Percentiles rank a stretch among this genome's conserved stretches.
Evolutionary conservation across 2,888 invertebrate genomes (phyloP).

Genomic region (Diplolepis rosae): DNA sequence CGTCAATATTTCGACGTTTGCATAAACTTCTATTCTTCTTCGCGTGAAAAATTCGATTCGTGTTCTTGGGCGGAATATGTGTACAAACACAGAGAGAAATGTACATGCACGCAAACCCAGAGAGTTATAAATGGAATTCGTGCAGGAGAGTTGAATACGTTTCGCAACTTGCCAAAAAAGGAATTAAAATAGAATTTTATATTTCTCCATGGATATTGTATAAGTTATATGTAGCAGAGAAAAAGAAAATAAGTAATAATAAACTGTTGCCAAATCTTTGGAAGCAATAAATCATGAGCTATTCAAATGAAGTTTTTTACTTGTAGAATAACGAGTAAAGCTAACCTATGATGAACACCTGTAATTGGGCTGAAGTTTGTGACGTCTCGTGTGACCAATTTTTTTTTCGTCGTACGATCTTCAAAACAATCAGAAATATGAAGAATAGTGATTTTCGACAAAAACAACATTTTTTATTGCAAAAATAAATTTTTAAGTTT

Average conservation of each 20-base stretch:
- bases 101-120: conserved; percentile 1
- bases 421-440: no score
- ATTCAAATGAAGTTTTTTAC: not conserved
- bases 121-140: conserved; percentile 25
- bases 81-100: conserved; percentile 7
- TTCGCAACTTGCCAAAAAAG: conserved; percentile 15
- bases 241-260: conserved; percentile 1
- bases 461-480: no score
- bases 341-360: no score
- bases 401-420: no score
- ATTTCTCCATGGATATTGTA: not conserved
- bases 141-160: conserved; percentile 13
- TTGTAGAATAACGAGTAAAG: no score
- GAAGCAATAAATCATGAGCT: not conserved
- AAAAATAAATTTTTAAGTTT: no score
- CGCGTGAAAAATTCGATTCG: conserved; percentile 32
- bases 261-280: not conserved
- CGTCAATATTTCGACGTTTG: conserved; percentile 25
- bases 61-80: conserved; percentile 20
- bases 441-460: no score
- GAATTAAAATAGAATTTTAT: not conserved
- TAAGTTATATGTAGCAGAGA: no score
- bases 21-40: conserved; percentile 24
- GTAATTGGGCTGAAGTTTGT: no score
- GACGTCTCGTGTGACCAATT: no score